Percentiles rank a stretch among this genome's conserved stretches.
phyloP scores from a whole-genome alignment of 2,113 vertebrate genomes.

The Mormyrus lacerda region DNA sequence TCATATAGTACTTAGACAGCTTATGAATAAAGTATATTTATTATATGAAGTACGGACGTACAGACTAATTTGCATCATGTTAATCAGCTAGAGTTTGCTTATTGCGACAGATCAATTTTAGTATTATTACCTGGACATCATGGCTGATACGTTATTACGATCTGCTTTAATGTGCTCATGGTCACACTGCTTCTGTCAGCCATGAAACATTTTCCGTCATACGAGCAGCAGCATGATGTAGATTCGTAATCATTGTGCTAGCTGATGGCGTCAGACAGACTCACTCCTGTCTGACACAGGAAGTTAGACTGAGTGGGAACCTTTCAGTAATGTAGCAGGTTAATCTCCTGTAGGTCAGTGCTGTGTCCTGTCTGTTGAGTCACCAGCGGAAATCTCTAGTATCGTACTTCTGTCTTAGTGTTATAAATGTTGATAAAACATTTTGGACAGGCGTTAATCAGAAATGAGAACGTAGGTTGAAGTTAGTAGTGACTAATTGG shows the following conservation, averaged over 20 bases:
- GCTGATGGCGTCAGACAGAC: background rate
- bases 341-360: background rate
- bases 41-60: background rate
- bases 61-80: background rate
- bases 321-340: background rate
- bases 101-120: background rate
- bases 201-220: background rate
- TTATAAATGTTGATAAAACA: background rate
- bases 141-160: background rate
- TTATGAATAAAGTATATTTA: background rate
- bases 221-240: background rate
- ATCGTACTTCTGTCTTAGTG: background rate
- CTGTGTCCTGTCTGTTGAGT: background rate
- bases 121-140: background rate
- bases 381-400: background rate
- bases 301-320: background rate
- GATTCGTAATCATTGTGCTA: background rate
- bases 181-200: conserved; percentile 12
- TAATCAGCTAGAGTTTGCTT: background rate
- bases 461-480: background rate
- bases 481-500: background rate
- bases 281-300: background rate
- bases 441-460: background rate
- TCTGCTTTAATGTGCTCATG: background rate
- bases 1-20: background rate